phyloP scores from a whole-genome alignment of 2,797 vertebrate genomes.

The Mus caroli region DNA sequence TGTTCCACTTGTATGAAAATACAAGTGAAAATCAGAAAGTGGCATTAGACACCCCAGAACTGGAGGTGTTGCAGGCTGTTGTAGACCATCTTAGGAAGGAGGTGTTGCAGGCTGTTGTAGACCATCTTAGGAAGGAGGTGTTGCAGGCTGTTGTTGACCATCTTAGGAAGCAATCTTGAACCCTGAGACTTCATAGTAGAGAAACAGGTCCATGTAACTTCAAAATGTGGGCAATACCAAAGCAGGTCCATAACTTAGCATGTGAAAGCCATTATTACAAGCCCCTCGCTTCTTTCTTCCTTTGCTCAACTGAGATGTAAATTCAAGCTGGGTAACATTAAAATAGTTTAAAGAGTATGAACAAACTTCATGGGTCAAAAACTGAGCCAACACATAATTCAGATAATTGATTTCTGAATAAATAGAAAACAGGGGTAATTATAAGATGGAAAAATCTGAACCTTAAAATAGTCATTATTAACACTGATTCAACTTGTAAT shows the following conservation, averaged over 20 bases:
- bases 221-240: neutral
- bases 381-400: conserved; percentile 1
- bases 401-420: conserved; percentile 43
- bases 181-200: neutral
- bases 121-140: no score
- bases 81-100: no score
- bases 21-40: neutral
- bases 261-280: conserved; percentile 10
- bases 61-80: no score
- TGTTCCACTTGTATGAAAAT: neutral
- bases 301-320: conserved; percentile 50
- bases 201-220: conserved; percentile 53
- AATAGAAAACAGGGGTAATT: neutral
- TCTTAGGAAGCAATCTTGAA: neutral
- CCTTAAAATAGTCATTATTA: conserved; percentile 48
- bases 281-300: conserved; percentile 10
- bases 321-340: conserved; percentile 42
- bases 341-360: conserved; percentile 49
- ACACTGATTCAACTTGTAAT: neutral
- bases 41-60: neutral
- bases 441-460: neutral
- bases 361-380: conserved; percentile 48
- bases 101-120: no score
- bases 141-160: no score
- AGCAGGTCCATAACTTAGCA: neutral